A percentile compares a stretch with the other conserved stretches of the same genome.
Evolutionary conservation across 2,888 invertebrate genomes (phyloP).

Genomic region (Pollenia amentaria): DNA sequence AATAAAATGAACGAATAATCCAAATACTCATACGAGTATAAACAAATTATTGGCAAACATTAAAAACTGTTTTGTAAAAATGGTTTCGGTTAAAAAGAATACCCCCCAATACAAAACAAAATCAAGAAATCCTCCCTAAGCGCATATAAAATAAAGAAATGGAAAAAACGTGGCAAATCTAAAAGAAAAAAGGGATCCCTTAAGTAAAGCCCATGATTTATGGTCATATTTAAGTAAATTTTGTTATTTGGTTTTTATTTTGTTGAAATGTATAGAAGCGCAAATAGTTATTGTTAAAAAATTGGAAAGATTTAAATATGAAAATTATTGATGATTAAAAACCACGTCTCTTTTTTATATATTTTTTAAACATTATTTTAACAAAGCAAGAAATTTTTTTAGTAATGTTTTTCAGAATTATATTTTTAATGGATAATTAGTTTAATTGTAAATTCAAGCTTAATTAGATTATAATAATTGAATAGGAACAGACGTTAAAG

Average conservation of each 20-base stretch:
- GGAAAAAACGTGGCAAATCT: neutral
- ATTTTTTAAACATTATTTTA: neutral
- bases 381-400: neutral
- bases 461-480: too few species aligned
- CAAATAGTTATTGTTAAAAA: neutral
- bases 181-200: conserved; percentile 10
- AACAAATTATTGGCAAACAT: conserved; percentile 69
- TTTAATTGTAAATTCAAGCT: too few species aligned
- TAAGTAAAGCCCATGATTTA: conserved; percentile 55
- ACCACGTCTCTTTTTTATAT: too few species aligned
- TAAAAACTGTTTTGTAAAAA: conserved; percentile 21
- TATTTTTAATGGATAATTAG: neutral
- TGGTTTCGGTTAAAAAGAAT: neutral
- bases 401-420: neutral
- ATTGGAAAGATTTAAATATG: conserved; percentile 6
- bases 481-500: too few species aligned
- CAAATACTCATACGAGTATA: conserved; percentile 38
- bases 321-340: conserved; percentile 25
- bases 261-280: too few species aligned
- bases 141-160: conserved; percentile 33
- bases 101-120: neutral
- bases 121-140: conserved; percentile 47
- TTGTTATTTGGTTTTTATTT: neutral
- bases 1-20: conserved; percentile 18
- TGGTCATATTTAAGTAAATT: conserved; percentile 32